A percentile compares a stretch with the other conserved stretches of the same genome.
These are phyloP conservation scores for Rhopalosiphum maidis DNA, from an alignment of 1,140 invertebrate species.

Conservation along the genomic window DNA sequence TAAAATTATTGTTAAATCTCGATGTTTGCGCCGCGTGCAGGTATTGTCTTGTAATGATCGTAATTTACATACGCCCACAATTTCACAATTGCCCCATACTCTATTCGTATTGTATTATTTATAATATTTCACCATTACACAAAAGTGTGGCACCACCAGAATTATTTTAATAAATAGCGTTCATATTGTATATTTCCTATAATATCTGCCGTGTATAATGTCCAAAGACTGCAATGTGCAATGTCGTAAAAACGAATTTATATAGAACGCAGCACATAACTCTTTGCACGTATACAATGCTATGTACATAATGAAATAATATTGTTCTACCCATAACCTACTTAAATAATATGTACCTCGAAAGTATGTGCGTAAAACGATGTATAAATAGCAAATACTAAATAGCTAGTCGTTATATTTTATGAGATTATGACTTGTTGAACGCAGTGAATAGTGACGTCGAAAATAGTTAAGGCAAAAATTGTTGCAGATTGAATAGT, in stretches of 20 bases:
- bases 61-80: conserved; percentile 3
- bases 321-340: neutral
- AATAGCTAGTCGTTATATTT: neutral
- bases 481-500: too few relatives aligned
- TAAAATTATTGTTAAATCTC: neutral
- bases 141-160: neutral
- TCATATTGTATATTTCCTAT: neutral
- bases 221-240: neutral
- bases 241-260: neutral
- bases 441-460: too few relatives aligned
- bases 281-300: neutral
- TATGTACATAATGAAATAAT: neutral
- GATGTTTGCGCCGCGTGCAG: neutral
- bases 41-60: conserved; percentile 5
- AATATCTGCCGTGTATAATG: neutral
- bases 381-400: neutral
- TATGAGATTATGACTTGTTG: too few relatives aligned
- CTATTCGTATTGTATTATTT: neutral
- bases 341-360: neutral
- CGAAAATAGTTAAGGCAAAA: too few relatives aligned
- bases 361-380: neutral
- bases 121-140: neutral
- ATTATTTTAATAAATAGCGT: neutral
- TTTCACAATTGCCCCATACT: neutral
- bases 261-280: too few relatives aligned